Percentiles rank a stretch among this genome's conserved stretches.
Conservation (phyloP, 2,113 vertebrate species). For the Corythaixoides concolor region DNA sequence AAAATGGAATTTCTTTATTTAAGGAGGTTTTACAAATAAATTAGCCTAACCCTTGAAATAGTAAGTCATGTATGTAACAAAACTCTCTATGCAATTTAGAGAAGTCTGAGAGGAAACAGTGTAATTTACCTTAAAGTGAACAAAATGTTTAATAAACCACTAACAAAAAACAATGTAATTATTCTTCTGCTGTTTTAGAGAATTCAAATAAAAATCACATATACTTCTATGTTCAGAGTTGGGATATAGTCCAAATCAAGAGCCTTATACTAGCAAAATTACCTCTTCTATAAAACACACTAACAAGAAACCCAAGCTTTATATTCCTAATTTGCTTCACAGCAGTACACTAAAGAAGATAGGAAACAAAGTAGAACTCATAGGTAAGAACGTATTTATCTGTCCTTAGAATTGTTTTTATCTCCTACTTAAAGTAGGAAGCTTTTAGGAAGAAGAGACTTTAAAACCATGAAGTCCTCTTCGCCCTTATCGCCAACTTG, state of each 20-base stretch:
- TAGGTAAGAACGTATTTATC: background rate
- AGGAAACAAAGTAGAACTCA: background rate
- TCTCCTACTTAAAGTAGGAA: background rate
- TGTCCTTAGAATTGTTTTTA: background rate
- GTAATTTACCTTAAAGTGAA: background rate
- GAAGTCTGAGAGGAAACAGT: background rate
- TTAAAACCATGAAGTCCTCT: background rate
- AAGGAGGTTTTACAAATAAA: background rate
- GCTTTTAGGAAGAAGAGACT: background rate
- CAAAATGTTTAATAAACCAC: background rate
- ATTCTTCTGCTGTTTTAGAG: background rate
- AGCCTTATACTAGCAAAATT: background rate
- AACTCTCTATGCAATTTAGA: background rate
- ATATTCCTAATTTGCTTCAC: background rate
- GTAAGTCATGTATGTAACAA: background rate
- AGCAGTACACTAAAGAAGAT: no score
- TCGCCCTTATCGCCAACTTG: background rate
- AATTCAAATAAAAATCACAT: background rate
- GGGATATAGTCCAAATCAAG: background rate
- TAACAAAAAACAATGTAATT: background rate
- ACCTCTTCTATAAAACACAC: background rate
- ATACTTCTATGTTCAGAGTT: background rate
- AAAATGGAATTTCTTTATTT: conserved; percentile 1
- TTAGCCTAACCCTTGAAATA: background rate
- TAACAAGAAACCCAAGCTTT: background rate